A percentile compares a stretch with the other conserved stretches of the same genome.
phyloP scores from a whole-genome alignment of 2,888 invertebrate genomes.

The Drosophila parthenogenetica region DNA sequence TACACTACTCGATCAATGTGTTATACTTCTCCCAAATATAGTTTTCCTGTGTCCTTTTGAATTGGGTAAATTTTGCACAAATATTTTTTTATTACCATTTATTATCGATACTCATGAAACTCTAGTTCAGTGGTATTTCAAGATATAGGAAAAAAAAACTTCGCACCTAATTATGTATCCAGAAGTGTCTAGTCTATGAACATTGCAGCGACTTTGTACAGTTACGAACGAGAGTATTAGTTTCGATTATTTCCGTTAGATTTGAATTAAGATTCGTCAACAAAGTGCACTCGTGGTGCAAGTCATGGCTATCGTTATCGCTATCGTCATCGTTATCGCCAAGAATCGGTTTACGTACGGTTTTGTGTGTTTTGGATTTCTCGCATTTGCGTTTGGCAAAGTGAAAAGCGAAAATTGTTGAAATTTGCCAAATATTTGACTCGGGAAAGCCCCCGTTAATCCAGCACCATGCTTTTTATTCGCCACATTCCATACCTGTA shows the following conservation, averaged over 20 bases:
- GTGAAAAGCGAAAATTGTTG: conserved; percentile 44
- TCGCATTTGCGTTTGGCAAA: conserved; percentile 11
- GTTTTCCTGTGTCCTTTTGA: too few species aligned
- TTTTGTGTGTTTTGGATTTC: conserved; percentile 9
- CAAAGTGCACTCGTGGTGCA: conserved; percentile 18
- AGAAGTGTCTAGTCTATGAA: background rate
- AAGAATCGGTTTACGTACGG: conserved; percentile 16
- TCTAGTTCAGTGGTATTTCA: too few species aligned
- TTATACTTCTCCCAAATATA: too few species aligned
- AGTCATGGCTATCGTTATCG: conserved; percentile 21
- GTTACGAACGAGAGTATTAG: background rate
- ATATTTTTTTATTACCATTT: too few species aligned
- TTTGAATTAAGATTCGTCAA: conserved; percentile 22
- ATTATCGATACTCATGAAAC: too few species aligned
- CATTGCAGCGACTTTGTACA: background rate
- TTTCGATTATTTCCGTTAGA: conserved; percentile 3
- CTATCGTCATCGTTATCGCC: background rate
- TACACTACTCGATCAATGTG: too few species aligned
- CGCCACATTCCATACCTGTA: background rate
- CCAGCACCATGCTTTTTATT: background rate
- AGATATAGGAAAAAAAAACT: too few species aligned
- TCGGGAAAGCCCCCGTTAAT: background rate
- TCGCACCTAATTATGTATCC: too few species aligned
- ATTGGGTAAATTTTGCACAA: too few species aligned
- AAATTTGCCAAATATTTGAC: conserved; percentile 45